Conservation (phyloP, 2,113 vertebrate genomes). For the Rhodinocichla rosea region DNA sequence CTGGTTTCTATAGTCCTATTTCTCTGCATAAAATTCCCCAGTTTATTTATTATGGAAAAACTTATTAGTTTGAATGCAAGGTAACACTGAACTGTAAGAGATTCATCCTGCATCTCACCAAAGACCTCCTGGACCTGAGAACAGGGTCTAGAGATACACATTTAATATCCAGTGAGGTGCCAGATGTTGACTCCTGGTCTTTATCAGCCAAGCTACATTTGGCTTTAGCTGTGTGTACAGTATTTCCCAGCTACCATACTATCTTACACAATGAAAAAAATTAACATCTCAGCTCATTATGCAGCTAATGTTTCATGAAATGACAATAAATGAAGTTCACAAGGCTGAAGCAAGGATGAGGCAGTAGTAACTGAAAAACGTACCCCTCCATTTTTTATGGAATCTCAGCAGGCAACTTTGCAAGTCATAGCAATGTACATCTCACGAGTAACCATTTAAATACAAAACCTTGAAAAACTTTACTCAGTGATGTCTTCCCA, state of each 20-base stretch:
- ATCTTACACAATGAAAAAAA: neutral
- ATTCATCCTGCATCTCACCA: neutral
- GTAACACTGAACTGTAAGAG: accelerated
- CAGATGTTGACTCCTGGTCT: neutral
- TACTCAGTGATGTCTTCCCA: neutral
- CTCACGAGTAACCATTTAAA: neutral
- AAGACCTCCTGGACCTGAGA: neutral
- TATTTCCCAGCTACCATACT: neutral
- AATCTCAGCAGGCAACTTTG: neutral
- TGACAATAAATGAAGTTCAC: neutral
- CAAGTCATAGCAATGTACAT: neutral
- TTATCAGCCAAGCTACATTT: neutral
- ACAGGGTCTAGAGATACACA: neutral
- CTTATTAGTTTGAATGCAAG: neutral
- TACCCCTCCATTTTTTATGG: neutral
- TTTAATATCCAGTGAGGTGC: neutral
- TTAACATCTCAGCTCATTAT: neutral
- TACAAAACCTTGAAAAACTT: neutral
- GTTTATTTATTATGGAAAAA: neutral
- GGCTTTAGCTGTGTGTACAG: neutral
- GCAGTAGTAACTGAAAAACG: neutral
- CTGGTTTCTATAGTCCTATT: neutral
- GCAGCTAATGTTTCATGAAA: neutral
- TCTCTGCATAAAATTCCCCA: neutral
- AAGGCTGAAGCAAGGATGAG: neutral